Conservation (phyloP, 1,140 invertebrate genomes). For the Armadillidium nasatum region DNA sequence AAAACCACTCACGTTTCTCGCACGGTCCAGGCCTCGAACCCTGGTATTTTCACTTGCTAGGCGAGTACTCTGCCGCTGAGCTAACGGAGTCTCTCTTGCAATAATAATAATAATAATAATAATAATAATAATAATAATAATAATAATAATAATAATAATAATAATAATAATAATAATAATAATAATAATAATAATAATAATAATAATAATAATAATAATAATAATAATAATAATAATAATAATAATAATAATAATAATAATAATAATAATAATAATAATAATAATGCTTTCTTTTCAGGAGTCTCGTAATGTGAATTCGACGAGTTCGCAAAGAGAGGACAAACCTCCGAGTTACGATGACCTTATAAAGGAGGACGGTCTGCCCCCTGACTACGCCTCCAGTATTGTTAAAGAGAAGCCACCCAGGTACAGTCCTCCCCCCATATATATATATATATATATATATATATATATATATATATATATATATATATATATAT, state of each 20-base stretch:
- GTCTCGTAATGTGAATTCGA: neutral
- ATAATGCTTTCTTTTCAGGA: neutral
- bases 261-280: slow-evolving; percentile 15
- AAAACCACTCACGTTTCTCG: too few relatives aligned
- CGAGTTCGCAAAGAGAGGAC: neutral
- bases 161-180: too few relatives aligned
- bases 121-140: too few relatives aligned
- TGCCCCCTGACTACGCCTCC: neutral
- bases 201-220: too few relatives aligned
- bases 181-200: too few relatives aligned
- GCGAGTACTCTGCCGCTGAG: too few relatives aligned
- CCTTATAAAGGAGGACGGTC: neutral
- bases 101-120: too few relatives aligned
- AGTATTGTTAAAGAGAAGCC: neutral
- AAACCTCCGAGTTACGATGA: slow-evolving; percentile 6
- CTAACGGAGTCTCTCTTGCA: too few relatives aligned
- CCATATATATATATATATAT: neutral
- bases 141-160: too few relatives aligned
- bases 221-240: neutral
- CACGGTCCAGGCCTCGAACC: too few relatives aligned
- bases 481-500: neutral
- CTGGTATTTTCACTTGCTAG: too few relatives aligned
- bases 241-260: slow-evolving; percentile 13
- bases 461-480: neutral
- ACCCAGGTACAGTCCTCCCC: neutral